These are phyloP conservation scores for Tortrix viridana DNA, from an alignment of 2,888 invertebrate genomes.

Conservation along the genomic window DNA sequence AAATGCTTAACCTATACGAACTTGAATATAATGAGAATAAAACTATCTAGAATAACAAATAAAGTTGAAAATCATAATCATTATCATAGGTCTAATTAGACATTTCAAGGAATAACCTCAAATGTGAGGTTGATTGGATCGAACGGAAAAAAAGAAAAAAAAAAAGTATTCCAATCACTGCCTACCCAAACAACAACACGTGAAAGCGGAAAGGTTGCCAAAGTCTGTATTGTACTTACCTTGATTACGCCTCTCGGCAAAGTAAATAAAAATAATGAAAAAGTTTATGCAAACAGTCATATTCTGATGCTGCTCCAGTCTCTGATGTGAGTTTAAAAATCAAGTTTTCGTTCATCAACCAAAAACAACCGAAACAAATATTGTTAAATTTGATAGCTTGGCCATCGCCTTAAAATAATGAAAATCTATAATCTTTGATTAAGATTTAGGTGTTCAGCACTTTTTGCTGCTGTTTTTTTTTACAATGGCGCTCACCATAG, in stretches of 20 bases:
- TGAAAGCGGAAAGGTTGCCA: slow-evolving; percentile 4
- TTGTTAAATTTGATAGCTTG: no score
- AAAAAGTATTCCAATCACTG: slow-evolving; percentile 7
- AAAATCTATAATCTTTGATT: no score
- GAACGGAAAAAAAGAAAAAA: neutral
- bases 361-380: no score
- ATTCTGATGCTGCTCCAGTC: slow-evolving; percentile 9
- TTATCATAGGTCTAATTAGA: neutral
- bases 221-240: slow-evolving; percentile 23
- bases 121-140: neutral
- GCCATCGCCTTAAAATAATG: no score
- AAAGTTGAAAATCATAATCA: neutral
- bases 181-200: slow-evolving; percentile 6
- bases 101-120: neutral
- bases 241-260: slow-evolving; percentile 26
- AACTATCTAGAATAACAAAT: no score
- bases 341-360: no score
- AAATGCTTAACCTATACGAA: no score
- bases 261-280: slow-evolving; percentile 30
- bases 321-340: no score
- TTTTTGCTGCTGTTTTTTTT: no score
- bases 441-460: no score
- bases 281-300: slow-evolving; percentile 7
- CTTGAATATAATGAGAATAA: no score
- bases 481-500: no score